phyloP scores from a whole-genome alignment of 1,140 invertebrate species.

The Aphelenchoides besseyi region DNA sequence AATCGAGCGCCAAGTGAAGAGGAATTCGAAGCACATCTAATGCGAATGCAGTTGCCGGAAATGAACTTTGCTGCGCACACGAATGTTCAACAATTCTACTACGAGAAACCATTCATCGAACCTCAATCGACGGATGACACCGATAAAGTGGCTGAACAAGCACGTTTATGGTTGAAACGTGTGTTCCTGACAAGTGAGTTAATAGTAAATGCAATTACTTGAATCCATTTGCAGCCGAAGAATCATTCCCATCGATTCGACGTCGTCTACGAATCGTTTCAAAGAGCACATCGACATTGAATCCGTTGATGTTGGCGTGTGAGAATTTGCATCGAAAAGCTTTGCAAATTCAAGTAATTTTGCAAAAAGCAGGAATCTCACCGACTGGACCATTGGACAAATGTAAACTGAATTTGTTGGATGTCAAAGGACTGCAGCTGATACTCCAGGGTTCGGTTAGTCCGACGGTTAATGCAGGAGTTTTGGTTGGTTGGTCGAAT shows the following conservation, averaged over 20 bases:
- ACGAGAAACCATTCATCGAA: slow-evolving; percentile 44
- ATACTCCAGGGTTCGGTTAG: slow-evolving; percentile 49
- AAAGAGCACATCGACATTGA: slow-evolving; percentile 31
- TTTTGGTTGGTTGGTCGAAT: background rate
- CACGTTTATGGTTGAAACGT: slow-evolving; percentile 36
- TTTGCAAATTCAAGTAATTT: slow-evolving; percentile 42
- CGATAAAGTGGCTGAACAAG: slow-evolving; percentile 42
- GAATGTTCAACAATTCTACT: slow-evolving; percentile 46
- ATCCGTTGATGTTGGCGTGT: slow-evolving; percentile 44
- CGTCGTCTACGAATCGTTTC: slow-evolving; percentile 36
- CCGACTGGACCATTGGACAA: slow-evolving; percentile 20
- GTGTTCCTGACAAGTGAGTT: slow-evolving; percentile 43
- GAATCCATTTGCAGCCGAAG: slow-evolving; percentile 10
- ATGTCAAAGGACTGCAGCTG: slow-evolving; percentile 47
- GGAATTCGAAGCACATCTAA: slow-evolving; percentile 18
- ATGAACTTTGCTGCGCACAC: slow-evolving; percentile 44
- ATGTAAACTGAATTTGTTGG: slow-evolving; percentile 31
- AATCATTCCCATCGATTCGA: slow-evolving; percentile 40
- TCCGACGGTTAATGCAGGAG: slow-evolving; percentile 36
- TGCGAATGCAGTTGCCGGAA: slow-evolving; percentile 17
- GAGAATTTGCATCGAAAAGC: slow-evolving; percentile 44
- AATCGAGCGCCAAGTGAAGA: background rate
- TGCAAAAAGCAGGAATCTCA: slow-evolving; percentile 39
- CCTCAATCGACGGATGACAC: background rate
- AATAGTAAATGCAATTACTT: no score